Conservation (phyloP, 2,797 vertebrate species). For the Xyrichtys novacula region DNA sequence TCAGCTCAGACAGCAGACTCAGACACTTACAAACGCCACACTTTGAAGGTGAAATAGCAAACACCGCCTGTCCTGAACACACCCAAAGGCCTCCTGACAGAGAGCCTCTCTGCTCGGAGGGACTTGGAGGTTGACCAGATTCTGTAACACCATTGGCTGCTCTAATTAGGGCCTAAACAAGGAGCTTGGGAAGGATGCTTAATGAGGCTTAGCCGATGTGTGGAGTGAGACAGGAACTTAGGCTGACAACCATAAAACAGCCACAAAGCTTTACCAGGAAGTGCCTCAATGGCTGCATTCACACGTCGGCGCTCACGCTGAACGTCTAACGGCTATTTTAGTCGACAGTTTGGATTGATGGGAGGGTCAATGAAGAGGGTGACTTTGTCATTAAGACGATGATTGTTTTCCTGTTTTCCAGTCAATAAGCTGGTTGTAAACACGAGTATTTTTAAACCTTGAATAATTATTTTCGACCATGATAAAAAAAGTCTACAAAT, state of each 20-base stretch:
- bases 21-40: slow-evolving; percentile 19
- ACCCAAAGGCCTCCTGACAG: slow-evolving; percentile 19
- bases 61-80: slow-evolving; percentile 30
- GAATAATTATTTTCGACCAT: neutral
- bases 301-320: slow-evolving; percentile 14
- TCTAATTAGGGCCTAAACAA: slow-evolving; percentile 76
- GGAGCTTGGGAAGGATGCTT: slow-evolving; percentile 65
- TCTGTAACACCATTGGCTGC: slow-evolving; percentile 54
- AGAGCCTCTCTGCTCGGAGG: slow-evolving; percentile 40
- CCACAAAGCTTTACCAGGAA: slow-evolving; percentile 37
- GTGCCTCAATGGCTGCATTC: slow-evolving; percentile 27
- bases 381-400: neutral
- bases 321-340: neutral
- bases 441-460: neutral
- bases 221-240: slow-evolving; percentile 56
- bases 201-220: slow-evolving; percentile 73
- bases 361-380: neutral
- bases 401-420: neutral
- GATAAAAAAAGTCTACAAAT: too few relatives aligned
- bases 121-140: slow-evolving; percentile 68
- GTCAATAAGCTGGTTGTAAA: neutral
- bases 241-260: slow-evolving; percentile 51
- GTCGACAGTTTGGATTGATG: neutral
- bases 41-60: slow-evolving; percentile 48
- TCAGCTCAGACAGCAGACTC: slow-evolving; percentile 33